Conservation (phyloP, 2,113 vertebrate genomes). For the Rynchops niger region DNA sequence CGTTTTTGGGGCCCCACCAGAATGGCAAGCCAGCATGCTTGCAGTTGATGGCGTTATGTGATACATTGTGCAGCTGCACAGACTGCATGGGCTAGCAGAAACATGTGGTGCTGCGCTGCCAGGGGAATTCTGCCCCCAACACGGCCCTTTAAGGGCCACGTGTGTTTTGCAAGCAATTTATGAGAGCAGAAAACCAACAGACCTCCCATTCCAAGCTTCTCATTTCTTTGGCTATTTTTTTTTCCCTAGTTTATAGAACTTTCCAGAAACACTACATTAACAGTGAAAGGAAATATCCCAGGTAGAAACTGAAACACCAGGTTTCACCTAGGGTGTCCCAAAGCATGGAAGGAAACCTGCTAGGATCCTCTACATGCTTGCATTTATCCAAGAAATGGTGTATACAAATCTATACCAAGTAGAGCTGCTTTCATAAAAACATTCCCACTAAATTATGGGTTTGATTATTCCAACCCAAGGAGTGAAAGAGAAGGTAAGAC, state of each 20-base stretch:
- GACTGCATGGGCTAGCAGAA: background rate
- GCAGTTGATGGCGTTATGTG: background rate
- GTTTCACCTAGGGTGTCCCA: background rate
- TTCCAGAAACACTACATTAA: background rate
- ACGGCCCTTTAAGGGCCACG: background rate
- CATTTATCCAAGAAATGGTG: accelerated
- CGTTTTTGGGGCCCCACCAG: background rate
- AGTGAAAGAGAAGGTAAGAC: background rate
- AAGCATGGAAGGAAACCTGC: background rate
- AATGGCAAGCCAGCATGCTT: background rate
- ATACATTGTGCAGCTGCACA: background rate
- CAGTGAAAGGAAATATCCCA: background rate
- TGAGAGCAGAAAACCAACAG: slow-evolving; percentile 3
- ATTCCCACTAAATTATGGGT: background rate
- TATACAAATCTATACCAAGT: background rate
- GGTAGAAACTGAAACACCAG: background rate
- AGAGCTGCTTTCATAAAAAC: background rate
- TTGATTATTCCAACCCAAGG: background rate
- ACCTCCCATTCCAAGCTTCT: background rate
- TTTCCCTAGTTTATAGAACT: background rate
- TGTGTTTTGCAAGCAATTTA: background rate
- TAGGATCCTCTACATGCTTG: background rate
- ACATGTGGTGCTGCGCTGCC: background rate
- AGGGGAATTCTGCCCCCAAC: background rate
- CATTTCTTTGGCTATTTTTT: background rate